Base-by-base conservation (phyloP, 2,113 vertebrate species). In the Coturnix japonica region DNA sequence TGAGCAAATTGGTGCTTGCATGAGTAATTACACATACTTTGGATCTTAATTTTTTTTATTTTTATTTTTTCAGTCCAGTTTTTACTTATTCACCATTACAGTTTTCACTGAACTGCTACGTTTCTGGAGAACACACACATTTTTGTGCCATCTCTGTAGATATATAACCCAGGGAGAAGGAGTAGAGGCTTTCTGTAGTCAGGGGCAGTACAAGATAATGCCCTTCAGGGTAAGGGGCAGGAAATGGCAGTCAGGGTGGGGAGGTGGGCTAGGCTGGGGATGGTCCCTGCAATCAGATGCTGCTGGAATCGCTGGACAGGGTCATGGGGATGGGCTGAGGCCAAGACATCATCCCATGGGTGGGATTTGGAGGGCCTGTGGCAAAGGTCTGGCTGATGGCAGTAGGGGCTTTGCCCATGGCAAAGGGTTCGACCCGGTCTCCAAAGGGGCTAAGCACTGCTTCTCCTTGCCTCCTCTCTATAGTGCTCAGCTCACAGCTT, bases 141-240 rank as follows among this genome's bases (percentile, higher is more conserved):
- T 65, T 67, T 33, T 46, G 43, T 46, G 31, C 43, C 64, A 33
- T 25, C 43, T 31, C 51, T 39, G 12, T 22, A 15, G 56, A 14
- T 30, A 22, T 35, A 12, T 12, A 2, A 47, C 22, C 4, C 2
- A 0, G 43, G 47, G n/a, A 5, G 0, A 3, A 33, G n/a, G 33
- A 11, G 8, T 13, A 13, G 2, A 4, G 19, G 4, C 6, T 0
- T 30, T 14, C 30, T 5, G 11, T 74, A 30, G n/a, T 33, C 33
- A 31, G 64, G 0, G 1, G 22, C 30, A 7, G 49, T 7, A 28
- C 2, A 11, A 31, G 9, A n/a, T 31, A 41, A 18, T 81, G 33
- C 61, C n/a, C 7, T 31, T 16, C 15, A 7, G 31, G 21, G 65
- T n/a, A 16, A 7, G 31, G 22, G 65, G 4, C 54, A 5, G 6